Percentiles rank a stretch among this genome's conserved stretches.
These are phyloP conservation scores for Crotalus horridus DNA, from an alignment of 2,113 vertebrate species.

Conservation along the genomic window DNA sequence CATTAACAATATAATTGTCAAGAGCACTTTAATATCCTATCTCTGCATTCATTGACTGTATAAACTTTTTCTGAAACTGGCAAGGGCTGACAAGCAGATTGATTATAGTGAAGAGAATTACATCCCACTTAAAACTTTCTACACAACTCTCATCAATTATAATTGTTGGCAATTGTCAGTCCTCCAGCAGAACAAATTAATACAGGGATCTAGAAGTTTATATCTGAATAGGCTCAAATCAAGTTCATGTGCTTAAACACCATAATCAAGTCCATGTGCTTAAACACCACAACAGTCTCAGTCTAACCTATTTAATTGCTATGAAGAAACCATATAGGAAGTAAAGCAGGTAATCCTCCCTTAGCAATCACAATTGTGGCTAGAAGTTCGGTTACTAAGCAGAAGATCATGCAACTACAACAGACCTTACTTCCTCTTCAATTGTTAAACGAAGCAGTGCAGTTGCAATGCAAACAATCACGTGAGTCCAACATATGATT, in stretches of 20 bases:
- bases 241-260: background rate
- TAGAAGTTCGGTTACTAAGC: background rate
- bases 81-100: background rate
- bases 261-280: background rate
- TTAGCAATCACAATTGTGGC: background rate
- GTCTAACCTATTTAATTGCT: background rate
- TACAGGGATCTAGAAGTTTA: background rate
- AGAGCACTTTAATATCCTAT: background rate
- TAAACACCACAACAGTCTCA: background rate
- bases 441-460: background rate
- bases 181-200: background rate
- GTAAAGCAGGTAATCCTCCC: background rate
- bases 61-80: background rate
- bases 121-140: background rate
- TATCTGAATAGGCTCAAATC: background rate
- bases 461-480: background rate
- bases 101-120: background rate
- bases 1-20: background rate
- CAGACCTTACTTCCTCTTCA: background rate
- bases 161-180: background rate
- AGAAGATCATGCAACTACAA: background rate
- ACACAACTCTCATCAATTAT: background rate
- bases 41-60: background rate
- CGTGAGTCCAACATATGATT: background rate
- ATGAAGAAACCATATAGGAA: background rate